Conservation (phyloP, 2,888 invertebrate species). For the Spodoptera picta region DNA sequence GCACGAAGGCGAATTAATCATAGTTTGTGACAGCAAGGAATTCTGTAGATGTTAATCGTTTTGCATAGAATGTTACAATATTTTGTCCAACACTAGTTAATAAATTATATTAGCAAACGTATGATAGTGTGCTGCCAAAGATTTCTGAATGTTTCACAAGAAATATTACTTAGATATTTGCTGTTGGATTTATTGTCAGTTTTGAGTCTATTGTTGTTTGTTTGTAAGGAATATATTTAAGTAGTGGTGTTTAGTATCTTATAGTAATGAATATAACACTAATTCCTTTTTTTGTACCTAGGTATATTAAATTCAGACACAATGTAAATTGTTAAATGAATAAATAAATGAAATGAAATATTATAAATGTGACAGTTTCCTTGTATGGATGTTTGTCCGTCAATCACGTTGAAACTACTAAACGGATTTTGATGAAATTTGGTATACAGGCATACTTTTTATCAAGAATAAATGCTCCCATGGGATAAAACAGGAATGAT, state of each 20-base stretch:
- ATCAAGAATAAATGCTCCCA: too few species aligned
- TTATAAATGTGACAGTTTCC: too few species aligned
- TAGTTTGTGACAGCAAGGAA: conserved; percentile 30
- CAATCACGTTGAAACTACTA: too few species aligned
- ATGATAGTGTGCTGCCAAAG: conserved; percentile 31
- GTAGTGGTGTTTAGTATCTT: background rate
- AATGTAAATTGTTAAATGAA: too few species aligned
- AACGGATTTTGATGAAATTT: too few species aligned
- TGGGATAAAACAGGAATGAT: too few species aligned
- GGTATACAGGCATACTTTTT: too few species aligned
- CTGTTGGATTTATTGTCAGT: conserved; percentile 16
- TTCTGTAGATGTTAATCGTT: conserved; percentile 50
- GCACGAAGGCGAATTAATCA: conserved; percentile 48
- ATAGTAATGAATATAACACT: background rate
- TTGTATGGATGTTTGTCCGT: too few species aligned
- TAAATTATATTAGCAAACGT: conserved; percentile 41
- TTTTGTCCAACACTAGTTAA: conserved; percentile 42
- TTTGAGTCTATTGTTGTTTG: conserved; percentile 2
- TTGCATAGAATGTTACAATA: conserved; percentile 44
- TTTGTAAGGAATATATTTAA: background rate
- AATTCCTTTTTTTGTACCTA: too few species aligned
- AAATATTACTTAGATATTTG: conserved; percentile 13
- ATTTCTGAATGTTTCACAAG: conserved; percentile 33
- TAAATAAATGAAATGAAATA: too few species aligned
- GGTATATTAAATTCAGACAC: too few species aligned